These are phyloP conservation scores for Drosophila prostipennis DNA, from an alignment of 2,888 invertebrate genomes.

Conservation along the genomic window DNA sequence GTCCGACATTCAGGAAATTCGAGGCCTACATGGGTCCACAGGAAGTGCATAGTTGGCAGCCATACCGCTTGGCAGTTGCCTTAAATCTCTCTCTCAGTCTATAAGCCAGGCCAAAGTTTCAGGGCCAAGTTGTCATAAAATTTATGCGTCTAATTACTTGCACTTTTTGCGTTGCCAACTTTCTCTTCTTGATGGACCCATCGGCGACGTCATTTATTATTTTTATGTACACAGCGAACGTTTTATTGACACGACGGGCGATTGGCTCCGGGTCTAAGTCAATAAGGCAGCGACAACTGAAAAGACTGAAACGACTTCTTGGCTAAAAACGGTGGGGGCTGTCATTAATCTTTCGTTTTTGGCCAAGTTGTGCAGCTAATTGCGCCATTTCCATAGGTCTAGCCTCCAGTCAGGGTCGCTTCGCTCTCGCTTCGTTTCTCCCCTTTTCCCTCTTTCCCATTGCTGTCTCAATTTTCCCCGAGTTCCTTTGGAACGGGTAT, in stretches of 20 bases:
- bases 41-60: constrained; percentile 33
- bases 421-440: too few species aligned
- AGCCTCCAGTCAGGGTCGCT: constrained; percentile 57
- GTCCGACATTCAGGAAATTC: constrained; percentile 24
- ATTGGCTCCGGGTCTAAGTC: constrained; percentile 42
- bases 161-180: constrained; percentile 46
- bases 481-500: neutral
- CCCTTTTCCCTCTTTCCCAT: neutral
- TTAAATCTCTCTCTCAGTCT: constrained; percentile 17
- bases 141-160: constrained; percentile 72
- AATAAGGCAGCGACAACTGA: constrained; percentile 59
- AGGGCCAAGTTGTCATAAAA: constrained; percentile 61
- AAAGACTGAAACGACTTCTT: constrained; percentile 41
- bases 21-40: constrained; percentile 20
- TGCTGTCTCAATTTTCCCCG: constrained; percentile 23
- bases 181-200: constrained; percentile 27
- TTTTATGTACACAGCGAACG: constrained; percentile 66
- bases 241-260: constrained; percentile 70
- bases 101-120: constrained; percentile 19
- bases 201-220: constrained; percentile 70
- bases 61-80: neutral
- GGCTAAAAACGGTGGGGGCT: constrained; percentile 41
- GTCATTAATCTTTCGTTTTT: constrained; percentile 68
- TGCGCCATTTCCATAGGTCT: constrained; percentile 62
- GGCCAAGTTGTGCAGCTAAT: constrained; percentile 76